Evolutionary conservation across 2,888 invertebrate species (phyloP).

Genomic region (Cenopis cana): DNA sequence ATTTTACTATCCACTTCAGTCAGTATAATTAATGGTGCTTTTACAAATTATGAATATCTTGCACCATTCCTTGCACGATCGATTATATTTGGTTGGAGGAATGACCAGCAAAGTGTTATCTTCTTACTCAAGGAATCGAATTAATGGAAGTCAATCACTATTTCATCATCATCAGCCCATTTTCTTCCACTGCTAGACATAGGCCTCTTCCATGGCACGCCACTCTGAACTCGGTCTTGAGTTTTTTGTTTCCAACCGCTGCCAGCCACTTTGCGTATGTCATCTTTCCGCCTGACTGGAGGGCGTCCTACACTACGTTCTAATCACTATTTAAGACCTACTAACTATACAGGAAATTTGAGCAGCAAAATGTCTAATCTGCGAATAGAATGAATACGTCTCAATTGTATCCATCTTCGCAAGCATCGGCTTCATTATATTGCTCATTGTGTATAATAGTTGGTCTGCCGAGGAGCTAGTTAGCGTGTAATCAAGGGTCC

Average conservation of each 20-base stretch:
- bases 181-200: too few relatives aligned
- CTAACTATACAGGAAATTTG: too few relatives aligned
- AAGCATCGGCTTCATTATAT: constrained; percentile 8
- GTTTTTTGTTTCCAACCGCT: too few relatives aligned
- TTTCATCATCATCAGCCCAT: too few relatives aligned
- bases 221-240: too few relatives aligned
- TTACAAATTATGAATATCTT: constrained; percentile 35
- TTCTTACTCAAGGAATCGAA: neutral
- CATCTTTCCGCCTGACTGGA: too few relatives aligned
- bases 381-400: constrained; percentile 5
- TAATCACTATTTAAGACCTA: too few relatives aligned
- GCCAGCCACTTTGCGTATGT: too few relatives aligned
- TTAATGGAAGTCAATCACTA: too few relatives aligned
- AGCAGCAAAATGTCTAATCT: neutral
- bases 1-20: constrained; percentile 44
- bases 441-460: constrained; percentile 14
- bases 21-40: constrained; percentile 35
- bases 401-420: constrained; percentile 7
- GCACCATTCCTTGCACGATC: constrained; percentile 23
- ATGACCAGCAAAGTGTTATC: constrained; percentile 23
- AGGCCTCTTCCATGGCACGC: too few relatives aligned
- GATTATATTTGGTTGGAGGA: constrained; percentile 20
- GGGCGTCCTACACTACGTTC: too few relatives aligned
- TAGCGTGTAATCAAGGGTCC: constrained; percentile 39
- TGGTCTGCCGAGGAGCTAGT: constrained; percentile 30